Base-by-base conservation (phyloP, 2,113 vertebrate genomes). In the Tamias sibiricus region DNA sequence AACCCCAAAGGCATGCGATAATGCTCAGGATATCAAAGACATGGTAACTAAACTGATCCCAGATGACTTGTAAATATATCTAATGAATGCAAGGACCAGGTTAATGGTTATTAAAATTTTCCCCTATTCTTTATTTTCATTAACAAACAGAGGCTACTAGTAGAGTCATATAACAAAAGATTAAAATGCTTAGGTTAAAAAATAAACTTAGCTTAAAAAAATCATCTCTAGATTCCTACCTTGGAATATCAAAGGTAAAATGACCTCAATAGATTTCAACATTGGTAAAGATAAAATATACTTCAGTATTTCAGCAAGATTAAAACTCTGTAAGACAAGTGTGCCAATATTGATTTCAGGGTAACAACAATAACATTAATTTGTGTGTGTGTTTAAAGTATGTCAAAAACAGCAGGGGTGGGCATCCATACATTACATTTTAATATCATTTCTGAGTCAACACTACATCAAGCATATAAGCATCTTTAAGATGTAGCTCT, bases 1-100 rank as follows among this genome's bases (percentile, higher is more conserved):
- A 98, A 98, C 97, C 89, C 97, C 92, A 97, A 96, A 98, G 97
- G 96, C 98, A 98, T 97, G 98, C 90, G 96, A 97, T 87, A 98
- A 98, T 44, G 96, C 98, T 86, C 85, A 66, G 91, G 97, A 92
- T 96, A 97, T 87, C 83, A 97, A 97, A 98, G 96, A 97, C 49
- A 69, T 52, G 64, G 64, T 80, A 72, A 98, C 85, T 95, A 97
- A 97, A 97, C 95, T 94, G 96, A 96, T 97, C 96, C 97, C 95
- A 98, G 95, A 98, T 97, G 95, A 98, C 88, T 96, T 97, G 74
- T 83, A 98, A 98, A 98, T 97, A 98, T 22, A 92, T 87, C 96
- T 96, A 98, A 98, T 98, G 86, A 98, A 98, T 98, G 97, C 96
- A 81, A 97, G 47, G 80, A 62, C 72, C 84, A 97, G 89, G 95